Evolutionary conservation across 2,797 vertebrate species (phyloP).

Genomic region (Anguilla marmorata): DNA sequence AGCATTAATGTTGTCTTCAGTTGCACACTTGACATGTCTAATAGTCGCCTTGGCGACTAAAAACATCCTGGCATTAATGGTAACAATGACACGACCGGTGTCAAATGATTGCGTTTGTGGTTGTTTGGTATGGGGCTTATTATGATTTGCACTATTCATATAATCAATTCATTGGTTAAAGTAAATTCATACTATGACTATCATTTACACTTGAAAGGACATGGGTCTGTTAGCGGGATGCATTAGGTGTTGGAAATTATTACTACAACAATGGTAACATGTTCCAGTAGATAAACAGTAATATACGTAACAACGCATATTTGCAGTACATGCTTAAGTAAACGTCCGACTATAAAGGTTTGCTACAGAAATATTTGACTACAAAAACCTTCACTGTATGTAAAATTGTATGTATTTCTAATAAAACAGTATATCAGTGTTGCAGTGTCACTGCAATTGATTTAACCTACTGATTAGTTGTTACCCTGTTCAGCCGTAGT

Average conservation of each 20-base stretch:
- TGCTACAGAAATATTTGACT: not conserved
- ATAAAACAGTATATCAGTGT: not conserved
- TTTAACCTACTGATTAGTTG: not conserved
- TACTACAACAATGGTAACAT: not conserved
- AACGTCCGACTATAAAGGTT: not conserved
- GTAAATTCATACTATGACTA: not conserved
- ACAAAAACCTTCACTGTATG: not conserved
- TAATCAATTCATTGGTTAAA: not conserved
- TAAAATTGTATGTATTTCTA: not conserved
- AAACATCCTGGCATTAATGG: not conserved
- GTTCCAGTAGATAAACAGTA: not conserved
- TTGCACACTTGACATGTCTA: not conserved
- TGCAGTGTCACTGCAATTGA: not conserved
- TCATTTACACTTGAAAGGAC: not conserved
- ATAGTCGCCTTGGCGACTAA: not conserved
- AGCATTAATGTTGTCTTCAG: not conserved
- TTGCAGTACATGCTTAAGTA: not conserved
- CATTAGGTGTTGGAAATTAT: not conserved
- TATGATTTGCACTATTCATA: not conserved
- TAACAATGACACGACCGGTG: conserved; percentile 17
- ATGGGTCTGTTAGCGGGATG: not conserved
- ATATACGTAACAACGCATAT: not conserved
- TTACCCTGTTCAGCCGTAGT: not conserved
- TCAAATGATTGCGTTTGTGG: not conserved
- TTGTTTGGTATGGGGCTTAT: no score